A percentile compares a stretch with the other conserved stretches of the same genome.
Conservation (phyloP, 2,113 vertebrate genomes). For the Xyliphius kryptos region DNA sequence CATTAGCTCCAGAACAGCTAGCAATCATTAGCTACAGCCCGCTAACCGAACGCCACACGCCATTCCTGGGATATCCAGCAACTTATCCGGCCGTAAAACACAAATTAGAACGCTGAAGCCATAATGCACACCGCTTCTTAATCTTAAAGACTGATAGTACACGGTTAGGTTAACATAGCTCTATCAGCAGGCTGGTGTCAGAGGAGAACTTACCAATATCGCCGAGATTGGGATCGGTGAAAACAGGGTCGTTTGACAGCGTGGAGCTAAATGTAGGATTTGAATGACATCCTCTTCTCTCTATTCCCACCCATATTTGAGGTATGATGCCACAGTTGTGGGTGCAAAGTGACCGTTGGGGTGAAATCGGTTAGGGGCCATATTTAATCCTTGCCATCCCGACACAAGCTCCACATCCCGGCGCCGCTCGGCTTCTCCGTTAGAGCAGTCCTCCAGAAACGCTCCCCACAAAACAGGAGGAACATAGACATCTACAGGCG, state of each 20-base stretch:
- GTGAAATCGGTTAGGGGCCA: slow-evolving; percentile 46
- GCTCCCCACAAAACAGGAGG: slow-evolving; percentile 12
- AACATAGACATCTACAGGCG: slow-evolving; percentile 40
- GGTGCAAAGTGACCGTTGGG: slow-evolving; percentile 10
- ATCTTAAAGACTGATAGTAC: neutral
- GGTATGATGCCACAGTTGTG: slow-evolving; percentile 29
- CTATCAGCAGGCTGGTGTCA: slow-evolving; percentile 13
- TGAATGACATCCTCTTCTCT: slow-evolving; percentile 29
- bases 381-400: slow-evolving; percentile 56
- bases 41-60: neutral
- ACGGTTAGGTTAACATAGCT: too few relatives aligned
- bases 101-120: too few relatives aligned
- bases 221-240: slow-evolving; percentile 15
- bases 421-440: slow-evolving; percentile 34
- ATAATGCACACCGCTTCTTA: too few relatives aligned
- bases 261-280: slow-evolving; percentile 1
- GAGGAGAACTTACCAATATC: slow-evolving; percentile 37
- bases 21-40: neutral
- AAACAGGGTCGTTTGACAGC: slow-evolving; percentile 22
- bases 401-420: slow-evolving; percentile 43
- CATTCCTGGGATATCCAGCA: neutral
- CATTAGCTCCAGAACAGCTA: neutral
- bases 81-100: too few relatives aligned
- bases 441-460: slow-evolving; percentile 29
- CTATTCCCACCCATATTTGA: slow-evolving; percentile 43